Conservation (phyloP, 35 echinoderm and acorn worm species). For the Hemicentrotus pulcherrimus region DNA sequence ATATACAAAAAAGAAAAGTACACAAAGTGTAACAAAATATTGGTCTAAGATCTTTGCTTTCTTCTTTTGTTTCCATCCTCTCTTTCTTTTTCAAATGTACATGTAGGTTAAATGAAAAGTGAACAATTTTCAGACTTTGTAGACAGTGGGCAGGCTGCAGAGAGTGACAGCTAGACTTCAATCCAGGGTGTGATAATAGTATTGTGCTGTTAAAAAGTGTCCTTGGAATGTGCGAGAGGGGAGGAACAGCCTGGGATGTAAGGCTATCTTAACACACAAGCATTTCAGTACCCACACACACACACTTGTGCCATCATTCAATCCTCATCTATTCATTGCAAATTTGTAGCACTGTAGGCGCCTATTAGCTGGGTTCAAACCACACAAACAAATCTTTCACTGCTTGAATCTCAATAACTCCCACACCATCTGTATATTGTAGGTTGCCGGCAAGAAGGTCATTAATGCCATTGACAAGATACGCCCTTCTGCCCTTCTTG, state of each 20-base stretch:
- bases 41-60: background rate
- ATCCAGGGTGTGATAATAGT: background rate
- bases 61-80: background rate
- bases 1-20: background rate
- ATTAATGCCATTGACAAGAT: too few species aligned
- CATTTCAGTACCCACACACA: background rate
- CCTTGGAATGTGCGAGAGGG: background rate
- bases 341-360: background rate
- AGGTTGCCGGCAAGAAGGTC: too few species aligned
- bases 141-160: background rate
- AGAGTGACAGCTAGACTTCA: slow-evolving; percentile 1
- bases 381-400: background rate
- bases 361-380: background rate
- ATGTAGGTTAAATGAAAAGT: background rate
- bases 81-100: background rate
- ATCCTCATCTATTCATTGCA: background rate
- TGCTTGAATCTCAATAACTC: background rate
- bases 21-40: slow-evolving; percentile 4
- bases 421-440: too few species aligned
- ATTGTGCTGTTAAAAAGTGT: background rate
- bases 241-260: background rate
- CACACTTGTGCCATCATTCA: background rate
- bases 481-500: too few species aligned
- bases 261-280: background rate
- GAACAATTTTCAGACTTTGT: background rate